These are phyloP conservation scores for Drosophila auraria DNA, from an alignment of 1,140 invertebrate genomes.

Conservation along the genomic window DNA sequence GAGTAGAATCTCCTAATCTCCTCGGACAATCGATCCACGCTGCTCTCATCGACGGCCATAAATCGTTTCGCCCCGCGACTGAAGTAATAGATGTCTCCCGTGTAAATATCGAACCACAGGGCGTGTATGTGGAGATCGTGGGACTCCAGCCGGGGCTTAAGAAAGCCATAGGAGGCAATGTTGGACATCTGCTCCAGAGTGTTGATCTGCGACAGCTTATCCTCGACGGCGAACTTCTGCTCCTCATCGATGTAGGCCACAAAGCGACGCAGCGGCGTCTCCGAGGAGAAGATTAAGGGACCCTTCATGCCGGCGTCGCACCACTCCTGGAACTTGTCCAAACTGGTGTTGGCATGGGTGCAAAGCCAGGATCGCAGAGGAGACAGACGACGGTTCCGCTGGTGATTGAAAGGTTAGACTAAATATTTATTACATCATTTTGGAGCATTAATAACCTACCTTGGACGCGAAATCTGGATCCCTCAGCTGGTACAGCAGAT, in stretches of 20 bases:
- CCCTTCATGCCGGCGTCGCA: constrained; percentile 87
- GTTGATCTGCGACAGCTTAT: constrained; percentile 98
- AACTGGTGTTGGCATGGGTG: constrained; percentile 92
- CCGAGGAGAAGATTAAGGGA: constrained; percentile 93
- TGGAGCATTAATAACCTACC: constrained; percentile 82
- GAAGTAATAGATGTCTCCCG: constrained; percentile 97
- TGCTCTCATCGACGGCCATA: constrained; percentile 93
- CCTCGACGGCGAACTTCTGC: constrained; percentile 94
- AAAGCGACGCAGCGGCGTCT: constrained; percentile 94
- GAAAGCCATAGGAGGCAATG: constrained; percentile 96
- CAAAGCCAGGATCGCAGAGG: constrained; percentile 96
- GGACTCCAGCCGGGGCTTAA: constrained; percentile 92
- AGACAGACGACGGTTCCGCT: constrained; percentile 92
- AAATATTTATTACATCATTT: neutral
- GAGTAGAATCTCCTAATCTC: constrained; percentile 94
- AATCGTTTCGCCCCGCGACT: constrained; percentile 92
- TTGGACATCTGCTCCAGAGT: constrained; percentile 97
- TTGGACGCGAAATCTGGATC: constrained; percentile 91
- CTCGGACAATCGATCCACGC: constrained; percentile 89
- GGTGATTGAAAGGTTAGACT: constrained; percentile 4
- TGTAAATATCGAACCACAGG: constrained; percentile 99
- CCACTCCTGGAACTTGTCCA: constrained; percentile 93
- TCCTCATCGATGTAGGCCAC: constrained; percentile 97
- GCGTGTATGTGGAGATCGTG: constrained; percentile 96
- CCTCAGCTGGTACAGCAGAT: constrained; percentile 93